Conservation (phyloP, 2,888 invertebrate species). For the Sphaeridia pumilis region DNA sequence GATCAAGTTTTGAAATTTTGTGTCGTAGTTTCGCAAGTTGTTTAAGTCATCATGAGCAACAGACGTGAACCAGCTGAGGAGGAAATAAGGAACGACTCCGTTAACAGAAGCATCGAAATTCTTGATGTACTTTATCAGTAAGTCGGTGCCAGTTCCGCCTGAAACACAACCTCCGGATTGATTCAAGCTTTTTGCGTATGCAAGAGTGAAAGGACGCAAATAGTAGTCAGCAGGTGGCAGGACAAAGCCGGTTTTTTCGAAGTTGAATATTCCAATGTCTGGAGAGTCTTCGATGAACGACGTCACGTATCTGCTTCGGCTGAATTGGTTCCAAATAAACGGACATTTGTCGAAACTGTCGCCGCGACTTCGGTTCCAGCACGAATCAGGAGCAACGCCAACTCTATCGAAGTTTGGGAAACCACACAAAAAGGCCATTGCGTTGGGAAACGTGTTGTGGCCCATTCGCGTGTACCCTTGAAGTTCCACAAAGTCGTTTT, state of each 20-base stretch:
- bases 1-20: constrained; percentile 24
- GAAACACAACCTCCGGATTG: constrained; percentile 20
- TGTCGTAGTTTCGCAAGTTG: constrained; percentile 30
- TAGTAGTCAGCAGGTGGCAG: constrained; percentile 71
- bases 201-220: constrained; percentile 58
- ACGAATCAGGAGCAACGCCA: constrained; percentile 29
- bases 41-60: constrained; percentile 37
- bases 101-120: constrained; percentile 21
- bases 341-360: constrained; percentile 52
- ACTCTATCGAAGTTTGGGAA: too few species aligned
- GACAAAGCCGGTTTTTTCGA: constrained; percentile 58
- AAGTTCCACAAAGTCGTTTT: constrained; percentile 57
- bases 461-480: constrained; percentile 56
- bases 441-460: constrained; percentile 82
- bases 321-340: constrained; percentile 66
- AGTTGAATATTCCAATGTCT: constrained; percentile 61
- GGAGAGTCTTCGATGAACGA: constrained; percentile 69
- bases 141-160: constrained; percentile 24
- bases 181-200: constrained; percentile 41
- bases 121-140: constrained; percentile 24
- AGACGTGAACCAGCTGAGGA: constrained; percentile 34
- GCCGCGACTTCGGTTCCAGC: constrained; percentile 36
- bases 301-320: constrained; percentile 58
- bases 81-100: constrained; percentile 26
- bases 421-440: constrained; percentile 56